phyloP scores from a whole-genome alignment of 2,888 invertebrate genomes.

The Onthophagus sagittarius region DNA sequence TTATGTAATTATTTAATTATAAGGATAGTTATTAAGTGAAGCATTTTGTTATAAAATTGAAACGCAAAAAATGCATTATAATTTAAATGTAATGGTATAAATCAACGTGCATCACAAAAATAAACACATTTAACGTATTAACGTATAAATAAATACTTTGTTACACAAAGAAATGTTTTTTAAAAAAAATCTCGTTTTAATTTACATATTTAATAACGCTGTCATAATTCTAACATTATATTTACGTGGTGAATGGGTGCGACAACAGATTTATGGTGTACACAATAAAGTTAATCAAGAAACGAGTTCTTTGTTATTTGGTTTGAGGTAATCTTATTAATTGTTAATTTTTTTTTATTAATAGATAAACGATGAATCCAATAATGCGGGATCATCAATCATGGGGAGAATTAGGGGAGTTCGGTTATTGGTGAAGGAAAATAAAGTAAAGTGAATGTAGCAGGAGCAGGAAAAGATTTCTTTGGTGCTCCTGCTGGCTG shows the following conservation, averaged over 20 bases:
- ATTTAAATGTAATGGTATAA: too few relatives aligned
- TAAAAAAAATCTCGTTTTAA: background rate
- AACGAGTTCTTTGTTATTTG: background rate
- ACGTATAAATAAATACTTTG: background rate
- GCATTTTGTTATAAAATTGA: background rate
- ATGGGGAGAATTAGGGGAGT: background rate
- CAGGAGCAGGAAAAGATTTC: background rate
- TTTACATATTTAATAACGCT: background rate
- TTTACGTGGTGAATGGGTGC: background rate
- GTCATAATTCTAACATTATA: background rate
- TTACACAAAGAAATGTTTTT: background rate
- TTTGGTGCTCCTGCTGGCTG: background rate
- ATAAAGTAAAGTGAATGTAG: background rate
- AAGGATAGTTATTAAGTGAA: background rate
- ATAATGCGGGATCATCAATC: background rate
- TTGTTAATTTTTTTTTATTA: too few relatives aligned
- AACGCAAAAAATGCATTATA: too few relatives aligned
- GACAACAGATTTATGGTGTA: background rate
- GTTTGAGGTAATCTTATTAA: too few relatives aligned
- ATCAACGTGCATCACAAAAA: too few relatives aligned
- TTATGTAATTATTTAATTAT: background rate
- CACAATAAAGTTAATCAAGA: background rate
- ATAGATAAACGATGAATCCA: background rate
- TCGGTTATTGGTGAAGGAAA: background rate
- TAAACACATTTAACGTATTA: background rate